Conservation (phyloP, 2,113 vertebrate species). For the Petrocephalus zakoni region DNA sequence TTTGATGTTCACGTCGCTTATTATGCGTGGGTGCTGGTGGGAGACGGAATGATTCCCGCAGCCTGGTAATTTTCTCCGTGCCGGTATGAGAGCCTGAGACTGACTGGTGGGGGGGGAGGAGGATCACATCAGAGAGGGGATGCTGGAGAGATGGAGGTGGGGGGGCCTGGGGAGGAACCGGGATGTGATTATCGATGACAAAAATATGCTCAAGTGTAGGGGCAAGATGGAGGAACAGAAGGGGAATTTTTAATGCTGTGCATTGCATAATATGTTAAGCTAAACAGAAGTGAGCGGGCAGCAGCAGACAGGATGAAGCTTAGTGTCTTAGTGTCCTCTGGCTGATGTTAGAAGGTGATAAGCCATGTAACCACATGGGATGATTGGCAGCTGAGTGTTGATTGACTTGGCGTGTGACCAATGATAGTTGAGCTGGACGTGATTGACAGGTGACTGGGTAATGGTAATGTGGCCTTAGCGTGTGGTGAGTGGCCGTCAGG, state of each 20-base stretch:
- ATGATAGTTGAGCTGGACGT: neutral
- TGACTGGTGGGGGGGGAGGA: neutral
- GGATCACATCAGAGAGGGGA: neutral
- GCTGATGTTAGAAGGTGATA: neutral
- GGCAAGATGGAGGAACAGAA: neutral
- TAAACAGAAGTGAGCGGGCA: neutral
- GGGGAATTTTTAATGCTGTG: neutral
- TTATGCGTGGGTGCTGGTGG: constrained; percentile 5
- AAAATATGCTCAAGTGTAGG: neutral
- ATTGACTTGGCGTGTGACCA: neutral
- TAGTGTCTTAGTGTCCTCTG: neutral
- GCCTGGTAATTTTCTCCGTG: neutral
- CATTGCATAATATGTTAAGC: neutral
- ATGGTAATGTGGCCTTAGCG: neutral
- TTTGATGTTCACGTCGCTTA: constrained; percentile 9
- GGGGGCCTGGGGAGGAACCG: neutral
- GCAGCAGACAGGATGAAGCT: neutral
- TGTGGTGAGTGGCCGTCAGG: neutral
- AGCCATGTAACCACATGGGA: neutral
- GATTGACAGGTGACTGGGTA: neutral
- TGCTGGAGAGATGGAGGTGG: neutral
- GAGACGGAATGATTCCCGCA: neutral
- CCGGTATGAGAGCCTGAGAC: neutral
- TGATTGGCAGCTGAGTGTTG: neutral
- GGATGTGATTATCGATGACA: neutral